Base-by-base conservation (phyloP, 2,113 vertebrate genomes). In the Carassius auratus region DNA sequence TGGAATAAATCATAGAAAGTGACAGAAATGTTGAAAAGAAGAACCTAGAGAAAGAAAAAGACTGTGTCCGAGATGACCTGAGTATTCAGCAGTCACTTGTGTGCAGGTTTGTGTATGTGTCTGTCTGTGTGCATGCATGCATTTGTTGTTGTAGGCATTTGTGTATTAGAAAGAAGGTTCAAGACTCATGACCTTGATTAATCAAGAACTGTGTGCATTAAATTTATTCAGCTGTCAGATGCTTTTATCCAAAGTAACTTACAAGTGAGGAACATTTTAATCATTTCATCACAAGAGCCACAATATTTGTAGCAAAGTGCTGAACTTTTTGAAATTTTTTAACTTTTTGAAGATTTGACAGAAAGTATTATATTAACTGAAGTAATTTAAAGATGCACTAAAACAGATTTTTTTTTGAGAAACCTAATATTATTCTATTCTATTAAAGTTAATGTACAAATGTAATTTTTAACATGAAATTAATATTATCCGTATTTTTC, bases 1-100 rank as follows among this genome's bases (percentile, higher is more conserved):
- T 82, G 71, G 79, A 68, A 81, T 86, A 19, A 9, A 81, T 50
- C 55, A 75, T 17, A 75, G 59, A 76, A 45, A 30, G 64, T 30
- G 36, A 33, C 78, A 36, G 59, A 48, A n/a, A 13, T 79, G 13
- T 79, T 57, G 42, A 77, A 33, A 48, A 23, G 73, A 50, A 33
- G 75, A 50, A 55, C 75, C 55, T 26, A 30, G 42, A 74, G 78
- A 64, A 42, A 62, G 33, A 81, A 3, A 80, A 42, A 80, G 14
- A 66, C 33, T 15, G 77, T 62, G 59, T 64, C 59, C 19, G 21
- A 62, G 55, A 38, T 59, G 76, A 59, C 17, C 52, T 21, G 26
- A 59, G 30, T 33, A 66, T 66, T 81, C 42, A 50, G 61, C 23
- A 50, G 61, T 62, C 33, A 26, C 38, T 45, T 64, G 4, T 38